A percentile compares a stretch with the other conserved stretches of the same genome.
phyloP scores from a whole-genome alignment of 2,113 vertebrate species.

The Apodemus speciosus region DNA sequence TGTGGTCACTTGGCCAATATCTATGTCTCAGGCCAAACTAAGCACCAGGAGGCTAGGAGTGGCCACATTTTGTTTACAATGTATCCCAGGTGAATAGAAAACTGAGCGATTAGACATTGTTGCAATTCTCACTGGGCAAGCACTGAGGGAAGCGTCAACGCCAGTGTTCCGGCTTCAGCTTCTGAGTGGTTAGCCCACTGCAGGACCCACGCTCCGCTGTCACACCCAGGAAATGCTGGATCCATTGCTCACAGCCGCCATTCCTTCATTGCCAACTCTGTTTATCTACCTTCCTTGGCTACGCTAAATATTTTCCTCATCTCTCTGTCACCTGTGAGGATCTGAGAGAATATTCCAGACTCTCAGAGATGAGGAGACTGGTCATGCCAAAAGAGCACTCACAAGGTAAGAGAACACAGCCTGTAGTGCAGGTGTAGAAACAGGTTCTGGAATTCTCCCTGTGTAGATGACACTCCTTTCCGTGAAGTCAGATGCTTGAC shows the following conservation, averaged over 20 bases:
- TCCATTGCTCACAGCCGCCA: background rate
- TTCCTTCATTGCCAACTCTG: background rate
- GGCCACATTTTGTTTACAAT: background rate
- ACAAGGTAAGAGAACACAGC: background rate
- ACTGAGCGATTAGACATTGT: background rate
- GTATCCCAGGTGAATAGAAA: background rate
- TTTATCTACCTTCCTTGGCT: background rate
- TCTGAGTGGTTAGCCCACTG: background rate
- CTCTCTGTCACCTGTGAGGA: background rate
- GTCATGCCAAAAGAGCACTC: background rate
- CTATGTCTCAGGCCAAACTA: background rate
- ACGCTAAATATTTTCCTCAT: background rate
- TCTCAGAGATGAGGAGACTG: background rate
- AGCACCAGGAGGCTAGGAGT: background rate
- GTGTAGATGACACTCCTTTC: background rate
- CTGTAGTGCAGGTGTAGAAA: slow-evolving; percentile 7
- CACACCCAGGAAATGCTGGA: background rate
- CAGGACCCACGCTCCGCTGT: background rate
- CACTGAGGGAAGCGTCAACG: background rate
- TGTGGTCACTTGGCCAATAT: background rate
- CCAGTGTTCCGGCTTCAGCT: background rate
- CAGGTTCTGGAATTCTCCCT: background rate
- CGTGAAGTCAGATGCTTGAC: background rate
- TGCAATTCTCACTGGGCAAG: background rate
- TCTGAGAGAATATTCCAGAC: background rate